Evolutionary conservation across 2,888 invertebrate genomes (phyloP), one percentile per base, ranked within the genome.

Genomic region (Papilio gigon): DNA sequence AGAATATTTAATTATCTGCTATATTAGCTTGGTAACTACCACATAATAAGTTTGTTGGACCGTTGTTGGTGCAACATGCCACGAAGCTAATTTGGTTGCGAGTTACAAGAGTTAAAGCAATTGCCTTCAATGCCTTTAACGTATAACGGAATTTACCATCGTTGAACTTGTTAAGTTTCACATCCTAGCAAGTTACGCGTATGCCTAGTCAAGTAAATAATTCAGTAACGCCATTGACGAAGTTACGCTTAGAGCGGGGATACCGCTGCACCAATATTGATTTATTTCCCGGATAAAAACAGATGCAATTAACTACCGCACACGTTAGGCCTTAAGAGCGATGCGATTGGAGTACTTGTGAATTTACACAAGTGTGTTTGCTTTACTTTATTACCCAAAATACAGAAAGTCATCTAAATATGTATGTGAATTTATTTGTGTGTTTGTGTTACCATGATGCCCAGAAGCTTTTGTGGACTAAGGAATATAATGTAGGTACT

Each of bases 201-300:
- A 25, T 50, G 27, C 20, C 53, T 17, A 27, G 53, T 53, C 53
- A 30, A n/a, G 53, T 53, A n/a, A 53, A 17, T 30, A 53, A 53
- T 56, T 56, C 17, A 56, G 30, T 56, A 56, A 30, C 53, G 27
- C 8, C 30, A 8, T 56, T 30, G 30, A 17, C 9, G 30, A 56
- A 56, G 53, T 56, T 56, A 30, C 17, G 9, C 30, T 30, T 17
- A 27, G 17, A 30, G 53, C 17, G 17, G 30, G 30, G 30, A 56
- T 56, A 56, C 30, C 17, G 53, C 53, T 9, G n/a, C 27, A n/a
- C 14, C 14, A 40, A 30, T 30, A 56, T 56, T 56, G 53, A 56
- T 30, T 56, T 30, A 56, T 9, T 17, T 27, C 30, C 30, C 30
- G n/a, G n/a, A 56, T 30, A 9, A 56, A 17, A 56, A 30, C 53